Evolutionary conservation across 2,113 vertebrate genomes (phyloP).

Genomic region (Callithrix jacchus): DNA sequence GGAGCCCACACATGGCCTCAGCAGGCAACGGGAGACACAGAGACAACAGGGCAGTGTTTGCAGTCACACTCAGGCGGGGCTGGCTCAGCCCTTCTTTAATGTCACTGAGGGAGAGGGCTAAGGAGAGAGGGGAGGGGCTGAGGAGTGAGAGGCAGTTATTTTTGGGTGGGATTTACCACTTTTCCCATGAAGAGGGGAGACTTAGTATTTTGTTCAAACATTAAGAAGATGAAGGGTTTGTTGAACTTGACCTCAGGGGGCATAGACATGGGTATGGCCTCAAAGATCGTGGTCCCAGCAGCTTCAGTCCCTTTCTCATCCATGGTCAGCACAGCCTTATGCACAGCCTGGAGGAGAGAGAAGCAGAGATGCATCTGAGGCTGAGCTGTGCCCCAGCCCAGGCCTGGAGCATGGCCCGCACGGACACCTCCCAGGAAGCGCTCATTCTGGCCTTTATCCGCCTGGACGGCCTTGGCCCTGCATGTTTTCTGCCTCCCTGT

Average conservation of each 20-base stretch:
- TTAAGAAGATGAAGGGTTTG: constrained; percentile 84
- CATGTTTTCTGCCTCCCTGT: no score
- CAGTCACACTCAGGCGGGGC: background rate
- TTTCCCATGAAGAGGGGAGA: constrained; percentile 88
- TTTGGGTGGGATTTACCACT: constrained; percentile 83
- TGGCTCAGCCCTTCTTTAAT: constrained; percentile 16
- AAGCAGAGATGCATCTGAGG: rapidly evolving
- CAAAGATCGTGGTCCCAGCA: constrained; percentile 73
- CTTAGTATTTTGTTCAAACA: constrained; percentile 78
- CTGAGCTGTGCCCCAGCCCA: rapidly evolving
- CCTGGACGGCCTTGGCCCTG: background rate
- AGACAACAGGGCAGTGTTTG: no score
- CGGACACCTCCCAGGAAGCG: background rate
- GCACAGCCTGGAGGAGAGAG: constrained; percentile 83
- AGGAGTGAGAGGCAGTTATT: background rate
- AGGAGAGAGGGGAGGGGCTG: background rate
- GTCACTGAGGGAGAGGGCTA: background rate
- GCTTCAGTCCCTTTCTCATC: constrained; percentile 92
- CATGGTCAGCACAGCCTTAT: constrained; percentile 88
- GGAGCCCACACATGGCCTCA: background rate
- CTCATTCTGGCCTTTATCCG: rapidly evolving
- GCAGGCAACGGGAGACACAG: no score
- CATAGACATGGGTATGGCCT: constrained; percentile 56
- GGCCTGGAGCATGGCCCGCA: rapidly evolving
- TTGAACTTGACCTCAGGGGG: constrained; percentile 52